Evolutionary conservation across 2,797 vertebrate species (phyloP).

Genomic region (Chiroxiphia lanceolata): DNA sequence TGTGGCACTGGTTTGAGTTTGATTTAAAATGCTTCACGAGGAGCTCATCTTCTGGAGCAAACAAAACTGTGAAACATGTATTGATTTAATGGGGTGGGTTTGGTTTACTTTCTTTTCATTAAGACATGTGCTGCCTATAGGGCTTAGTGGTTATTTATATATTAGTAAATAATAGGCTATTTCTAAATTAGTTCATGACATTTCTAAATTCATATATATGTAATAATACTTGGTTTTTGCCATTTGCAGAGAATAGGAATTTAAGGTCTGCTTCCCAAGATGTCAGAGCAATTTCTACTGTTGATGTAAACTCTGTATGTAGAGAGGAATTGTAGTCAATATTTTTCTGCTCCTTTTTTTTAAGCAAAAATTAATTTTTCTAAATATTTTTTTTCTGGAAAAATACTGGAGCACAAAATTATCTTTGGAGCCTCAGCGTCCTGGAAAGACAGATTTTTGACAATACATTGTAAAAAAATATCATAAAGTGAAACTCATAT

Average conservation of each 20-base stretch:
- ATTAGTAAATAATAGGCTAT: not conserved
- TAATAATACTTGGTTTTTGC: not conserved
- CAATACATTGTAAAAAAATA: not conserved
- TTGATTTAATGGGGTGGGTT: not conserved
- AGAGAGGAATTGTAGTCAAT: not conserved
- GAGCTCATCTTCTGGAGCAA: not conserved
- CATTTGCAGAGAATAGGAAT: not conserved
- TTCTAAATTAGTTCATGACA: not conserved
- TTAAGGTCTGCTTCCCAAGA: not conserved
- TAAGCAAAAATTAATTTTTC: rapidly evolving
- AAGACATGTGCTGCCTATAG: not conserved
- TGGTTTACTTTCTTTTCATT: not conserved
- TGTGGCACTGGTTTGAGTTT: rapidly evolving
- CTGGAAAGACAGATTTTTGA: not conserved
- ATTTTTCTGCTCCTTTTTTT: not conserved
- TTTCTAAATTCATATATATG: not conserved
- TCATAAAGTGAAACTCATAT: not conserved
- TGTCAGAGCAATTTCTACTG: not conserved
- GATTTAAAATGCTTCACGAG: not conserved
- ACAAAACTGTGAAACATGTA: not conserved
- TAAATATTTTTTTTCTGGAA: not conserved
- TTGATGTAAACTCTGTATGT: not conserved
- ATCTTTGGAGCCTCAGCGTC: not conserved
- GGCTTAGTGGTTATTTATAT: not conserved
- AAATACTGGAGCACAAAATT: not conserved